A percentile compares a stretch with the other conserved stretches of the same genome.
Conservation (phyloP, 2,797 vertebrate species). For the Ctenosaura bakeri region DNA sequence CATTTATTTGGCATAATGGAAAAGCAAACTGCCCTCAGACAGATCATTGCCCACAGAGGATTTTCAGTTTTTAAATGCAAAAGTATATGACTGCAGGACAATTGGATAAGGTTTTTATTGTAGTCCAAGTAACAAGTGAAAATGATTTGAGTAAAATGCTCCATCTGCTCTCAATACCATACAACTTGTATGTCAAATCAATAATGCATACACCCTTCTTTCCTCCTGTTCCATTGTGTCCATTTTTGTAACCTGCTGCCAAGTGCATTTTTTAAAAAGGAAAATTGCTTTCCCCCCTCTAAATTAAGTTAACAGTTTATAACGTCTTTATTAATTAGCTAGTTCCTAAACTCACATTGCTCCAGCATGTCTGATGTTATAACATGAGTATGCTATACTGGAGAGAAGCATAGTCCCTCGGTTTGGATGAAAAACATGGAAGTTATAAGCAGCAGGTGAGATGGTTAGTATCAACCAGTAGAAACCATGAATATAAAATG, state of each 20-base stretch:
- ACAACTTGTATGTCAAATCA: slow-evolving; percentile 51
- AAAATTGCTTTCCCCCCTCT: neutral
- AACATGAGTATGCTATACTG: neutral
- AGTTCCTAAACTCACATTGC: neutral
- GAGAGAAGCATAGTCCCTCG: neutral
- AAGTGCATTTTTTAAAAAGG: slow-evolving; percentile 25
- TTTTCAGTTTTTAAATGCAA: slow-evolving; percentile 32
- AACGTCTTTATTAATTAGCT: neutral
- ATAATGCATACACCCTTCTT: slow-evolving; percentile 53
- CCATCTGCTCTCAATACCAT: slow-evolving; percentile 32
- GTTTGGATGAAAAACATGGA: neutral
- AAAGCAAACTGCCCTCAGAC: slow-evolving; percentile 13
- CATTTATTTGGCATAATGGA: neutral
- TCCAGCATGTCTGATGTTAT: neutral
- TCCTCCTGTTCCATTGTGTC: slow-evolving; percentile 30
- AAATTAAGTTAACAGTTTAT: slow-evolving; percentile 48
- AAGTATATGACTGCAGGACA: slow-evolving; percentile 32
- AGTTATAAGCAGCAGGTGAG: neutral
- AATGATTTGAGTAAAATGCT: slow-evolving; percentile 45
- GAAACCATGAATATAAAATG: neutral
- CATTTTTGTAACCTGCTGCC: slow-evolving; percentile 61
- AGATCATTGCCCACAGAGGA: slow-evolving; percentile 1
- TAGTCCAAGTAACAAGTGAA: neutral
- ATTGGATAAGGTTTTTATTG: neutral
- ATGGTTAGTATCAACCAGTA: neutral